These are phyloP conservation scores for Eurosta solidaginis DNA, from an alignment of 1,140 invertebrate genomes.

Conservation along the genomic window DNA sequence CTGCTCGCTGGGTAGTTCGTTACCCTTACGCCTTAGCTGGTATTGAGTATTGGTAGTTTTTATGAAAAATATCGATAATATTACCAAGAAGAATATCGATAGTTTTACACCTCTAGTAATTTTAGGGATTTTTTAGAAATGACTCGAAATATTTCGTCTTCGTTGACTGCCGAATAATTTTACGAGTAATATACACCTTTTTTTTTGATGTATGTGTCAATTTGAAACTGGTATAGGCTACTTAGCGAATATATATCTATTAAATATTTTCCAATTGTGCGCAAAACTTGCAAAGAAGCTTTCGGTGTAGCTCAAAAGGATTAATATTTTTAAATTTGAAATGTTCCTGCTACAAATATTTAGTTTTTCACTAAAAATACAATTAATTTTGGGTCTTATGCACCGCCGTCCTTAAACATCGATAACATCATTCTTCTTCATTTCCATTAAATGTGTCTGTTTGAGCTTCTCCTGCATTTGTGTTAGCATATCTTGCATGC, in stretches of 20 bases:
- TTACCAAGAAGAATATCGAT: too few species aligned
- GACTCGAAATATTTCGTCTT: too few species aligned
- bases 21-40: too few species aligned
- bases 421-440: conserved; percentile 77
- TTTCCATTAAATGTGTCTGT: conserved; percentile 69
- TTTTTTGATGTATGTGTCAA: neutral
- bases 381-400: too few species aligned
- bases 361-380: neutral
- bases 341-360: neutral
- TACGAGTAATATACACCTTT: too few species aligned
- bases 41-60: too few species aligned
- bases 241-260: neutral
- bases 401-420: conserved; percentile 70
- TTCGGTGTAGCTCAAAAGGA: neutral
- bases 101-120: too few species aligned
- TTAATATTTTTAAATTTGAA: neutral
- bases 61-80: too few species aligned
- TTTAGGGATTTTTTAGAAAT: too few species aligned
- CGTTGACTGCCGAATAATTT: too few species aligned
- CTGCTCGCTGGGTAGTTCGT: too few species aligned
- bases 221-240: neutral
- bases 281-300: neutral
- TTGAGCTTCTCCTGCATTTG: conserved; percentile 97
- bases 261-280: neutral
- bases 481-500: conserved; percentile 95